Evolutionary conservation across 1,140 invertebrate genomes (phyloP).

Genomic region (Sycophaga agraensis): DNA sequence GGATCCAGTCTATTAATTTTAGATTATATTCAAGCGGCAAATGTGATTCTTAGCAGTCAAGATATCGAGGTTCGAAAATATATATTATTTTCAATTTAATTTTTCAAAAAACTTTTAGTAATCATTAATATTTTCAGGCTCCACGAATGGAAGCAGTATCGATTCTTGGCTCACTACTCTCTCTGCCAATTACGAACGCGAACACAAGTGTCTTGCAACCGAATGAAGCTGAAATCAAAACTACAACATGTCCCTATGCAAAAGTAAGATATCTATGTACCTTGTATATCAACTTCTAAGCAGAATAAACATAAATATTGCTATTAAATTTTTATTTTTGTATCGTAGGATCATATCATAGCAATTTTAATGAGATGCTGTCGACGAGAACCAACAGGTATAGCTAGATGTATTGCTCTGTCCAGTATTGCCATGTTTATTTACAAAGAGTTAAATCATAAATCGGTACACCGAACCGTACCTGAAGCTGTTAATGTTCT

Average conservation of each 20-base stretch:
- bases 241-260: slow-evolving; percentile 74
- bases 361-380: slow-evolving; percentile 84
- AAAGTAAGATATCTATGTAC: slow-evolving; percentile 61
- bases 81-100: slow-evolving; percentile 2
- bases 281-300: no score
- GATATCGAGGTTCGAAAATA: slow-evolving; percentile 67
- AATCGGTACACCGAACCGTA: slow-evolving; percentile 68
- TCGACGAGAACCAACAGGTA: slow-evolving; percentile 82
- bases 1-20: slow-evolving; percentile 84
- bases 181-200: slow-evolving; percentile 74
- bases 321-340: not conserved
- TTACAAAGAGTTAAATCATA: slow-evolving; percentile 73
- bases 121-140: slow-evolving; percentile 58
- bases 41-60: slow-evolving; percentile 78
- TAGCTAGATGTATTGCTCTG: slow-evolving; percentile 86
- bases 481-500: slow-evolving; percentile 84
- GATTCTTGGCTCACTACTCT: slow-evolving; percentile 82
- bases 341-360: slow-evolving; percentile 79
- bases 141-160: slow-evolving; percentile 90
- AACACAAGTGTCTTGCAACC: slow-evolving; percentile 83
- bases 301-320: not conserved
- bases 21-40: slow-evolving; percentile 89
- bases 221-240: slow-evolving; percentile 66
- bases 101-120: not conserved
- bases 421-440: slow-evolving; percentile 85